Evolutionary conservation across 1,140 invertebrate species (phyloP), one percentile per base, ranked within the genome.

Genomic region (Drosophila trapezifrons): DNA sequence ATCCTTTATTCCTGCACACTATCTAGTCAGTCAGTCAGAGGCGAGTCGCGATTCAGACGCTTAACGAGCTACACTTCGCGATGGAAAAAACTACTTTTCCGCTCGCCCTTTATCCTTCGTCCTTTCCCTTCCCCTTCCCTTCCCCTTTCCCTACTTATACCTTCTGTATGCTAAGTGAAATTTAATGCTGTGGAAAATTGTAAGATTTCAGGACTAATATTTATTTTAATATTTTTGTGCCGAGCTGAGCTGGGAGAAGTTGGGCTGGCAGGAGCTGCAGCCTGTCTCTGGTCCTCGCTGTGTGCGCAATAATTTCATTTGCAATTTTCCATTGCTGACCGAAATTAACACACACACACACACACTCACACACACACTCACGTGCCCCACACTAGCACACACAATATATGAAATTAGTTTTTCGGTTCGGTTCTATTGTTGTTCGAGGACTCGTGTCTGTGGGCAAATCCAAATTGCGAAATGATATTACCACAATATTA

Each of bases 101-200:
- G 32, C 29, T 51, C 51, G 18, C 32, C 43, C 38, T 71, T 35
- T 37, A 18, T 12, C 38, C 22, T 42, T 35, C 20, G 29, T 12
- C 25, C 25, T 17, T 20, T 22, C 43, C 37, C 63, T 27, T 37
- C 22, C 15, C 38, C 22, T 52, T 40, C 18, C 22, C 15, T 22
- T 15, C 10, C 18, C n/a, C n/a, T 29, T 54, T 49, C 25, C 18
- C 25, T 29, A 35, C 43, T 37, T 51, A 35, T 66, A 63, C 59
- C 72, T 77, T 69, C 57, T 78, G 52, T 82, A 78, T 78, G 80
- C 69, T 74, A 82, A 82, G 70, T 82, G 75, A 82, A 82, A 82
- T 78, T 82, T 82, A 82, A 82, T 82, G 79, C 79, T 78, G 64
- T 82, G 80, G 80, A 82, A 82, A 81, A 81, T 81, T 81, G 78